These are phyloP conservation scores for Agrilus planipennis DNA, from an alignment of 1,140 invertebrate genomes.

Conservation along the genomic window DNA sequence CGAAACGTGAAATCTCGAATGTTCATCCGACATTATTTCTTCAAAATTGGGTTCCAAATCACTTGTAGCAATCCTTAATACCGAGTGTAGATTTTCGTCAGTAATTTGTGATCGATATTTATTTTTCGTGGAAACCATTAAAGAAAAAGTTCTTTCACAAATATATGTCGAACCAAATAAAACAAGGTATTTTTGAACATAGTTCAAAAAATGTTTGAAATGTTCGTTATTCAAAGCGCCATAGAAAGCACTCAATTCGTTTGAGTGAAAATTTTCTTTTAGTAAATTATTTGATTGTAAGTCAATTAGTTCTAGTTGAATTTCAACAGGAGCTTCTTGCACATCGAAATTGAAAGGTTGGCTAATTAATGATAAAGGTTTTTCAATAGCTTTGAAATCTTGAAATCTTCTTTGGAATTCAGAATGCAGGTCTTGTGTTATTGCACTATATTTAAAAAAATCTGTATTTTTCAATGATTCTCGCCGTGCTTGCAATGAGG, in stretches of 20 bases:
- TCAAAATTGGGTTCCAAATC: no score
- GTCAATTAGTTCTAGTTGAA: constrained; percentile 7
- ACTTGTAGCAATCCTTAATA: constrained; percentile 11
- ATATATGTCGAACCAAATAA: constrained; percentile 9
- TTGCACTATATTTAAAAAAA: constrained; percentile 9
- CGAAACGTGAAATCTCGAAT: no score
- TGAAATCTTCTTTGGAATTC: constrained; percentile 6
- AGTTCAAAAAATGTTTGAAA: no score
- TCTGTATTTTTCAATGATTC: constrained; percentile 10
- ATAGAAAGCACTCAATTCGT: constrained; percentile 5
- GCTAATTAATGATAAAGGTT: constrained; percentile 7
- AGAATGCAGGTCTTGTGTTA: constrained; percentile 9
- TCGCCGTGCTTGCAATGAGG: constrained; percentile 6
- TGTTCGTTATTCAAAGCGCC: constrained; percentile 7
- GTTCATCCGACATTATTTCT: no score
- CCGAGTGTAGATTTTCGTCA: constrained; percentile 10
- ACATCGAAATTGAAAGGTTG: constrained; percentile 8
- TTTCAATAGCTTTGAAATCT: constrained; percentile 8
- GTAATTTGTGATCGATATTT: constrained; percentile 7
- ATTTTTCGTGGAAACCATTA: constrained; percentile 8
- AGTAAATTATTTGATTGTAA: constrained; percentile 8
- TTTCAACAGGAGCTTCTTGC: constrained; percentile 8
- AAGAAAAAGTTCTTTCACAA: constrained; percentile 8
- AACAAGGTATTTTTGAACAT: constrained; percentile 9
- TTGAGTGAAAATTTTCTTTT: constrained; percentile 8